phyloP scores from a whole-genome alignment of 2,797 vertebrate genomes.

The Tinamus major region DNA sequence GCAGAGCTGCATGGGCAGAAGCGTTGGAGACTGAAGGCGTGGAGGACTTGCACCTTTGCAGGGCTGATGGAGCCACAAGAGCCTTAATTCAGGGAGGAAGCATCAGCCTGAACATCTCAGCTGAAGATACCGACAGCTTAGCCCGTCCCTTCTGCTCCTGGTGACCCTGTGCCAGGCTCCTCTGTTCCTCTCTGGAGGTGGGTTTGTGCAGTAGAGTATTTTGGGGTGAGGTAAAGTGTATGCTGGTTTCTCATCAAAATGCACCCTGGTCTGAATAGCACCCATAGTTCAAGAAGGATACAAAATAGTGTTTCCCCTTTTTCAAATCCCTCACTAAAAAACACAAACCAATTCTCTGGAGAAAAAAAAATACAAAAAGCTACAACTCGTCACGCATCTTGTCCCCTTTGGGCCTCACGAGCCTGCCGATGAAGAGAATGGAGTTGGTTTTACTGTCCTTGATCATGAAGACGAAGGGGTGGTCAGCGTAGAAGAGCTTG shows the following conservation, averaged over 20 bases:
- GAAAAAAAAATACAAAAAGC: not conserved
- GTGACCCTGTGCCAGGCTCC: conserved; percentile 30
- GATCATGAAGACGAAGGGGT: conserved; percentile 94
- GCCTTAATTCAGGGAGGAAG: not conserved
- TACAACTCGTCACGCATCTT: conserved; percentile 96
- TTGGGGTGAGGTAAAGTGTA: conserved; percentile 57
- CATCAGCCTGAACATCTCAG: not conserved
- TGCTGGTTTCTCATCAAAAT: conserved; percentile 39
- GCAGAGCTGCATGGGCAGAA: not conserved
- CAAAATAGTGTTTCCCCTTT: conserved; percentile 59
- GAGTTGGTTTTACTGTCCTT: conserved; percentile 93
- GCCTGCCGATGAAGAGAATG: conserved; percentile 91
- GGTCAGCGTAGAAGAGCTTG: conserved; percentile 93
- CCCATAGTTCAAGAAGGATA: conserved; percentile 78
- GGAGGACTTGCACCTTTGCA: not conserved
- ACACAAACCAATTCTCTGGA: conserved; percentile 63
- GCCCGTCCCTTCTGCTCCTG: not conserved
- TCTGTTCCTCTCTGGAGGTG: conserved; percentile 28
- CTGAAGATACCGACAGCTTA: not conserved
- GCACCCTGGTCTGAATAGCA: conserved; percentile 76
- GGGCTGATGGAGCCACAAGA: not conserved
- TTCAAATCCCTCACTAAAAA: conserved; percentile 26
- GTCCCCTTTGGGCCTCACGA: conserved; percentile 92
- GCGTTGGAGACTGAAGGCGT: not conserved
- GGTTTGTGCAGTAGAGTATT: conserved; percentile 47